These are phyloP conservation scores for Ferdinandea cuprea DNA, from an alignment of 2,888 invertebrate genomes.

Conservation along the genomic window DNA sequence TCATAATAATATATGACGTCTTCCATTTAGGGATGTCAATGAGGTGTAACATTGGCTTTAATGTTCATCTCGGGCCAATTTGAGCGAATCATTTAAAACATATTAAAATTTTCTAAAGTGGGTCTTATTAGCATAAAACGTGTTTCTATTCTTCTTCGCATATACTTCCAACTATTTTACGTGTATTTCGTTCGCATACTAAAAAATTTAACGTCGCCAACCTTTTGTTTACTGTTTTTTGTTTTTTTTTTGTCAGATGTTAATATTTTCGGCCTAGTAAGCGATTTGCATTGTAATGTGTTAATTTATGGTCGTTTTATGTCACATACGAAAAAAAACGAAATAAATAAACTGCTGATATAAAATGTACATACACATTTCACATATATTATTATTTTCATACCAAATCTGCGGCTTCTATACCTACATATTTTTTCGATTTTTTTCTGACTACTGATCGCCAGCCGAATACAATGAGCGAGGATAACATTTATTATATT, in stretches of 20 bases:
- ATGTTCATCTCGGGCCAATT: constrained; percentile 26
- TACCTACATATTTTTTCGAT: not conserved
- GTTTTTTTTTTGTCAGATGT: not conserved
- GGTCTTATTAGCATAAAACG: constrained; percentile 47
- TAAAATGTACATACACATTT: too few relatives aligned
- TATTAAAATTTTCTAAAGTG: constrained; percentile 27
- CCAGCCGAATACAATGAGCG: not conserved
- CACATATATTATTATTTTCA: too few relatives aligned
- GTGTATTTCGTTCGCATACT: not conserved
- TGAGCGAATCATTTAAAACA: constrained; percentile 27
- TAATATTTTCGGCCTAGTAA: constrained; percentile 13
- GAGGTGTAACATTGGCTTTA: constrained; percentile 21
- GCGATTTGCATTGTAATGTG: constrained; percentile 10
- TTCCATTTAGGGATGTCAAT: constrained; percentile 16
- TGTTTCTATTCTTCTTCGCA: not conserved
- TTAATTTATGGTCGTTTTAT: constrained; percentile 1
- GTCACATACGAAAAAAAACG: constrained; percentile 3
- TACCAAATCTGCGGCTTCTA: not conserved
- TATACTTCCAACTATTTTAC: not conserved
- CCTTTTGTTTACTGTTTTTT: too few relatives aligned
- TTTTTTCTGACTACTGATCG: not conserved
- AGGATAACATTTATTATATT: not conserved
- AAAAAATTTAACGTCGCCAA: too few relatives aligned
- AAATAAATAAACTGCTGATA: too few relatives aligned
- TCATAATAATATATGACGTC: too few relatives aligned